These are phyloP conservation scores for Aleadryas rufinucha DNA, from an alignment of 2,113 vertebrate species.

Conservation along the genomic window DNA sequence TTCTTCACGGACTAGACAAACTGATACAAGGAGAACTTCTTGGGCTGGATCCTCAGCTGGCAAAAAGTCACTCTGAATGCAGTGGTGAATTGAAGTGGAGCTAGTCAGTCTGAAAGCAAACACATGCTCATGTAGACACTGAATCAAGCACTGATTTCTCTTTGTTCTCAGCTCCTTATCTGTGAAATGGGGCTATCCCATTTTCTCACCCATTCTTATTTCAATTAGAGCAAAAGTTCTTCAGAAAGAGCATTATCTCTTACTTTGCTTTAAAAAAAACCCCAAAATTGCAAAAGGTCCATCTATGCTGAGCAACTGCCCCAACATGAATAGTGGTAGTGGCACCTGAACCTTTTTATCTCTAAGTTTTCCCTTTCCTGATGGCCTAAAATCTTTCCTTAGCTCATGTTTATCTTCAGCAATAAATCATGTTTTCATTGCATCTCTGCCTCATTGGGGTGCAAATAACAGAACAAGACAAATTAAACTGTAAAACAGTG, in stretches of 20 bases:
- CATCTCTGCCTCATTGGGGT: not conserved
- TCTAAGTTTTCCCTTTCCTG: not conserved
- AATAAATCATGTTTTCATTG: constrained; percentile 14
- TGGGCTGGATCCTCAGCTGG: constrained; percentile 26
- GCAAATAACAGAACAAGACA: not conserved
- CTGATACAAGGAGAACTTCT: constrained; percentile 16
- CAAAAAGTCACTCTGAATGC: not conserved
- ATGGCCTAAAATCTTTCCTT: not conserved
- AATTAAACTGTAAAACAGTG: not conserved
- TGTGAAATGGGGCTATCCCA: not conserved
- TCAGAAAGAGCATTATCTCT: not conserved
- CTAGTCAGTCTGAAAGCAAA: not conserved
- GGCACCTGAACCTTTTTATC: not conserved
- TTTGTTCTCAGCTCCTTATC: not conserved
- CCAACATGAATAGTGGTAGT: not conserved
- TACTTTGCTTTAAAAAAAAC: not conserved
- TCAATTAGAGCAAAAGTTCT: not conserved
- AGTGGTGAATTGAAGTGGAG: not conserved
- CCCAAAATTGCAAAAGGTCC: not conserved
- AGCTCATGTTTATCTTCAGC: not conserved
- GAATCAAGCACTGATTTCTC: not conserved
- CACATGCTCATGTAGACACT: not conserved
- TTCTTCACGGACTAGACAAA: constrained; percentile 42
- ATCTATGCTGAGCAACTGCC: not conserved
- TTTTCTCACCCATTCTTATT: not conserved